Evolutionary conservation across 2,113 vertebrate species (phyloP), one percentile per base, ranked within the genome.

Genomic region (Gallinago media): DNA sequence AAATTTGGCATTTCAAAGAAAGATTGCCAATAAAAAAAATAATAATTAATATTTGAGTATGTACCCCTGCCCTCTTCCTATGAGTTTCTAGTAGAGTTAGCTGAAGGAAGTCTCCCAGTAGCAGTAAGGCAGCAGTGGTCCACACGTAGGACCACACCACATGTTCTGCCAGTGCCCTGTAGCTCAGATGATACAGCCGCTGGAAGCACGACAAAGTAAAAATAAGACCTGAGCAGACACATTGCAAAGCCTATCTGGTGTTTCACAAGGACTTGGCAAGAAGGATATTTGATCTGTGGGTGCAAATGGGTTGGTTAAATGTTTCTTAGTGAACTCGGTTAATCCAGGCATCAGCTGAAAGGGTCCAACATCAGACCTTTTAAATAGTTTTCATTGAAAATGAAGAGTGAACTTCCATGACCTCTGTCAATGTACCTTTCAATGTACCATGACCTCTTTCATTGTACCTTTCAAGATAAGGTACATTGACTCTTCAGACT

Each of bases 251-350:
- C 58, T 52, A 9, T 25, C 59, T 56, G 44, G 3, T 65, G 31
- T 89, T 88, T 88, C 42, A 42, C 32, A 82, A 79, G 47, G 56
- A 31, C 49, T 40, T 92, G 88, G 92, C 38, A 89, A 58, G 29
- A 91, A 32, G 2, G 3, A 22, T 25, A 47, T 68, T 77, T 59
- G 73, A 73, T 70, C 55, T 75, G 12, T 44, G 82, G 79, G 49
- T 20, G n/a, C 62, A 92, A 52, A 77, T 70, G 49, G 1, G 2
- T 73, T 54, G 36, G 67, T 95, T 94, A 96, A 95, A 83, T 61
- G 1, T 95, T 95, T 88, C 46, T 49, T 77, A 70, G 85, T 66
- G 85, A 94, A 90, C 90, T 94, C 46, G 8, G 44, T 83, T 88
- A 52, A 70, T 32, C 78, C 31, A 38, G 47, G 21, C 40, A 26